Percentiles rank a stretch among this genome's conserved stretches.
phyloP scores from a whole-genome alignment of 2,888 invertebrate species.

The Lasioglossum vierecki region DNA sequence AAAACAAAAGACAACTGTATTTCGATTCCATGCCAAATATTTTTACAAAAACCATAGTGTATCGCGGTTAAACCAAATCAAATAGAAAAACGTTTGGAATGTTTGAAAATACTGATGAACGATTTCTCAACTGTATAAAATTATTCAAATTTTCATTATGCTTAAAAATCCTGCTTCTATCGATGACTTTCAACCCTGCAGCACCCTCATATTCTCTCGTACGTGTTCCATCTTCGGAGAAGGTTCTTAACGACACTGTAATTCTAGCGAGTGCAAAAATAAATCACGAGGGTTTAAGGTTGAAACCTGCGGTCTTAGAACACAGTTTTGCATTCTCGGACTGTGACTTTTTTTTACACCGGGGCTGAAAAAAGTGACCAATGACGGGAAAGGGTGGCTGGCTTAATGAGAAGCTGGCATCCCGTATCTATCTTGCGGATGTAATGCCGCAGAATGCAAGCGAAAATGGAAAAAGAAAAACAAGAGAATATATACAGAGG shows the following conservation, averaged over 20 bases:
- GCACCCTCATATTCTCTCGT: not conserved
- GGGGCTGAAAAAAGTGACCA: not conserved
- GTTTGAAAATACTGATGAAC: too few relatives aligned
- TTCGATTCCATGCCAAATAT: too few relatives aligned
- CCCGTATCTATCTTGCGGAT: slow-evolving; percentile 4
- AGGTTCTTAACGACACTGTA: not conserved
- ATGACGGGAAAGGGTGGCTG: not conserved
- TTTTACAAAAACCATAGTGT: too few relatives aligned
- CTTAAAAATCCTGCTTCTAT: not conserved
- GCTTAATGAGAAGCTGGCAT: slow-evolving; percentile 10
- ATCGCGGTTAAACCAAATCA: too few relatives aligned
- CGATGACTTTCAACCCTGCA: not conserved
- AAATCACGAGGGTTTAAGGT: not conserved
- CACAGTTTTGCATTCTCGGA: not conserved
- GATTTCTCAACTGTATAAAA: too few relatives aligned
- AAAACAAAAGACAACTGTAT: too few relatives aligned
- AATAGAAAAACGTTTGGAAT: too few relatives aligned
- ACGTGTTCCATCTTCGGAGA: not conserved
- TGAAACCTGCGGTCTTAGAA: not conserved
- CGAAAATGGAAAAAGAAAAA: not conserved
- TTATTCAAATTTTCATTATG: too few relatives aligned
- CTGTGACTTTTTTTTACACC: not conserved
- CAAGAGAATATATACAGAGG: not conserved
- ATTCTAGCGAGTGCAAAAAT: not conserved
- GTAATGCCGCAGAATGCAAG: not conserved